A percentile compares a stretch with the other conserved stretches of the same genome.
Conservation (phyloP, 2,113 vertebrate genomes). For the Hemibagrus wyckioides region DNA sequence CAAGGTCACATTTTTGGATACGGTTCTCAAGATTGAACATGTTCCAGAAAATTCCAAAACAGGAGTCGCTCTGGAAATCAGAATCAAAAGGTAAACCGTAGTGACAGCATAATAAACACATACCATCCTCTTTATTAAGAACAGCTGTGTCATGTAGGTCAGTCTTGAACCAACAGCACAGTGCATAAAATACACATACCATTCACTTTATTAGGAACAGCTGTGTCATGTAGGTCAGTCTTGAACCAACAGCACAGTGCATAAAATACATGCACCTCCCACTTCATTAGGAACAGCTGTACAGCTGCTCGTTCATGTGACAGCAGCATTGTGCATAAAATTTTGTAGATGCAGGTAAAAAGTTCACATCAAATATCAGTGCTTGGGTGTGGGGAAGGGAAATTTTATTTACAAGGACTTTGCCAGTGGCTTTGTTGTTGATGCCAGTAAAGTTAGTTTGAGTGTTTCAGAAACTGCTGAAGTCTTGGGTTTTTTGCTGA, state of each 20-base stretch:
- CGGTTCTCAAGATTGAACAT: slow-evolving; percentile 91
- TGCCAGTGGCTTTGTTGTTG: neutral
- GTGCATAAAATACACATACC: too few species aligned
- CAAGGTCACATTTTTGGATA: slow-evolving; percentile 94
- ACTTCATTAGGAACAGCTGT: neutral
- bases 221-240: too few species aligned
- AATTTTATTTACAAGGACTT: neutral
- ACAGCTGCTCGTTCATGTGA: neutral
- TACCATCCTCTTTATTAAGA: neutral
- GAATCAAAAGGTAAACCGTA: slow-evolving; percentile 84
- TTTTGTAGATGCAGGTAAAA: neutral
- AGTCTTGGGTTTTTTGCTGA: neutral
- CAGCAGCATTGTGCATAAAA: neutral
- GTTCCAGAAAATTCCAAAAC: slow-evolving; percentile 95
- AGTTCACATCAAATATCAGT: neutral
- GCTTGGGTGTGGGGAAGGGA: neutral
- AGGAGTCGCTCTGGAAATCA: slow-evolving; percentile 91
- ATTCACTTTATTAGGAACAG: neutral
- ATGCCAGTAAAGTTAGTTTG: neutral
- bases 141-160: too few species aligned
- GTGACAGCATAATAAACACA: neutral
- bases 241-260: too few species aligned
- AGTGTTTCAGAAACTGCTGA: neutral
- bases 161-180: too few species aligned
- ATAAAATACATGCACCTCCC: too few species aligned